Evolutionary conservation across 2,113 vertebrate genomes (phyloP).

Genomic region (Synchiropus splendidus): DNA sequence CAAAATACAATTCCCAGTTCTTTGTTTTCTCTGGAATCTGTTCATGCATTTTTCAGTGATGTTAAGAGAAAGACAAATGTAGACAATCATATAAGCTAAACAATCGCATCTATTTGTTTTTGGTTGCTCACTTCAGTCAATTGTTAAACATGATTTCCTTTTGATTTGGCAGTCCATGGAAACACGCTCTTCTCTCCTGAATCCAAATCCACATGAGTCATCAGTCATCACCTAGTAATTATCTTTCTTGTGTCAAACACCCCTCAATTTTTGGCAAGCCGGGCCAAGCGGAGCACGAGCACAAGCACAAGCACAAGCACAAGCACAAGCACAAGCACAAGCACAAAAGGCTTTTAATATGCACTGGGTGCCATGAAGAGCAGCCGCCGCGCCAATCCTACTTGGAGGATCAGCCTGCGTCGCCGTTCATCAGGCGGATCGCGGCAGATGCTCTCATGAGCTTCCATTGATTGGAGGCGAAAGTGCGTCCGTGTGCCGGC

Average conservation of each 20-base stretch:
- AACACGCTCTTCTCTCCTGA: background rate
- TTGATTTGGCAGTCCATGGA: too few relatives aligned
- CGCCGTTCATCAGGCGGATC: constrained; percentile 24
- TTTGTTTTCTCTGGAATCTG: too few relatives aligned
- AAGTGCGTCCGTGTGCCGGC: background rate
- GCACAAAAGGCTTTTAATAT: constrained; percentile 25
- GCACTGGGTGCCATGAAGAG: constrained; percentile 16
- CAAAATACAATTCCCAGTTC: too few relatives aligned
- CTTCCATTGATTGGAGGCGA: constrained; percentile 37
- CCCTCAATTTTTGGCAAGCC: background rate
- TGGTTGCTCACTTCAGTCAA: too few relatives aligned
- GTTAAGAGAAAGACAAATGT: too few relatives aligned
- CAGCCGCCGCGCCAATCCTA: constrained; percentile 12
- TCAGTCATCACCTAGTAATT: constrained; percentile 18
- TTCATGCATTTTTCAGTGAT: too few relatives aligned
- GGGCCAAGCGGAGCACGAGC: background rate
- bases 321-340: constrained; percentile 6
- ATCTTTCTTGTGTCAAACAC: background rate
- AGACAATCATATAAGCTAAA: too few relatives aligned
- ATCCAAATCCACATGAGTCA: constrained; percentile 14
- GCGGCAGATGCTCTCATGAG: constrained; percentile 39
- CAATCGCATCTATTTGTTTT: too few relatives aligned
- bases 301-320: constrained; percentile 5
- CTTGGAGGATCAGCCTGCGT: constrained; percentile 19
- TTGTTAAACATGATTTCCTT: too few relatives aligned